These are phyloP conservation scores for Suncus etruscus DNA, from an alignment of 2,113 vertebrate species.

Conservation along the genomic window DNA sequence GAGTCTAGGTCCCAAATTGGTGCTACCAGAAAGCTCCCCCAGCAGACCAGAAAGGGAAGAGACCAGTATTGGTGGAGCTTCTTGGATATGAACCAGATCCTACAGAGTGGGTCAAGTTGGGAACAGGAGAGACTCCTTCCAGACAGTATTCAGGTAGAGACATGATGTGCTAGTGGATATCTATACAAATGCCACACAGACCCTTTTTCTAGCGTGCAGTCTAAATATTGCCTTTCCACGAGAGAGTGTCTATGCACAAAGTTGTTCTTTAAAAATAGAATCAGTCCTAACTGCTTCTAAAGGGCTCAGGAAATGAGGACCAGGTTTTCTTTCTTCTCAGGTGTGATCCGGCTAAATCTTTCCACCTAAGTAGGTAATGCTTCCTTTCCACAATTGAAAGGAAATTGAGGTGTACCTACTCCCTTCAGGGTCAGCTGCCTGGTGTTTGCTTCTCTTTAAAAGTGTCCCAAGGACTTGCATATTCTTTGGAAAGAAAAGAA, in stretches of 20 bases:
- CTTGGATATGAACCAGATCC: not conserved
- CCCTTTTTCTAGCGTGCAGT: not conserved
- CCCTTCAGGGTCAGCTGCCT: conserved; percentile 4
- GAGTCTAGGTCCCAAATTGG: not conserved
- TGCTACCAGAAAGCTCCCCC: not conserved
- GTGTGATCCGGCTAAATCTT: not conserved
- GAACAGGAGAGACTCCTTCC: not conserved
- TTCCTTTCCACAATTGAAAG: conserved; percentile 26
- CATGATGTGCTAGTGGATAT: not conserved
- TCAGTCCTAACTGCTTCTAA: not conserved
- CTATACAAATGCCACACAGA: not conserved
- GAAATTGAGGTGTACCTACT: not conserved
- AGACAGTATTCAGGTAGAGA: not conserved
- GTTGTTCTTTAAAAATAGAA: not conserved
- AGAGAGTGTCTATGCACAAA: not conserved
- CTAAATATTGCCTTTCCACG: not conserved
- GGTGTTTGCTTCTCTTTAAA: conserved; percentile 49
- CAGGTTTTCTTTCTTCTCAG: not conserved
- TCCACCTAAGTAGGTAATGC: not conserved
- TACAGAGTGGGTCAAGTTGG: not conserved
- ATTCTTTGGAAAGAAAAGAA: conserved; percentile 47
- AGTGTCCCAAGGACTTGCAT: not conserved
- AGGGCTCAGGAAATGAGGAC: not conserved
- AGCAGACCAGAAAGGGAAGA: conserved; percentile 5
- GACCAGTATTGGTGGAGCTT: not conserved